Conservation (phyloP, 2,797 vertebrate genomes). For the Numenius phaeopus region DNA sequence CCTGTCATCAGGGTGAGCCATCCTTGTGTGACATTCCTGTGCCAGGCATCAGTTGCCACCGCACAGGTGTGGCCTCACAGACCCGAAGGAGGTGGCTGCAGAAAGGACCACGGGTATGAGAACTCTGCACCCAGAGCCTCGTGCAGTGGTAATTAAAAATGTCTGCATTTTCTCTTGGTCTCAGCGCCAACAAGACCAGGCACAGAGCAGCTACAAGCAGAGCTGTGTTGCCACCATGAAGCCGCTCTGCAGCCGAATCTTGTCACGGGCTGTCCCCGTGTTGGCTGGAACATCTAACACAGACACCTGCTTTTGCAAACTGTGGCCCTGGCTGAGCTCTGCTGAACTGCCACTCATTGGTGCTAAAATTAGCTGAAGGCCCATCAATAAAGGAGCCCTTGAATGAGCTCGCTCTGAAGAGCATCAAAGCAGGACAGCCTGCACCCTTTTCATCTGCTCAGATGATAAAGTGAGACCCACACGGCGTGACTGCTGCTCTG, state of each 20-base stretch:
- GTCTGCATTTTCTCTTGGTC: neutral
- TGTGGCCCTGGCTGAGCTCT: neutral
- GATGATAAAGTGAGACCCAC: neutral
- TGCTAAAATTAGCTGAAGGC: neutral
- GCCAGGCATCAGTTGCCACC: neutral
- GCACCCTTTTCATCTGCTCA: neutral
- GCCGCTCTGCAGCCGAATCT: neutral
- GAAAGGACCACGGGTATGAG: accelerated
- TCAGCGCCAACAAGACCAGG: neutral
- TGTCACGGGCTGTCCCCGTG: accelerated
- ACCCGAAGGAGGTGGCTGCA: neutral
- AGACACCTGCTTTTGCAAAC: neutral
- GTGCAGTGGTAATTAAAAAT: neutral
- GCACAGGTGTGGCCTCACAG: neutral
- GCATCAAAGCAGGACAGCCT: neutral
- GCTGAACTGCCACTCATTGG: neutral
- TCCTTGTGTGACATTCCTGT: constrained; percentile 11
- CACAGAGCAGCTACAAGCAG: neutral
- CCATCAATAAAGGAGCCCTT: neutral
- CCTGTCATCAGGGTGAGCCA: neutral
- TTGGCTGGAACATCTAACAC: accelerated
- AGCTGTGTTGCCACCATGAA: neutral
- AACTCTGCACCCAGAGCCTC: neutral
- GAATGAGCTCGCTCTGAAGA: neutral
- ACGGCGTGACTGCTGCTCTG: neutral